Conservation (phyloP, 2,888 invertebrate genomes). For the Drosophila pseudotalamancana region DNA sequence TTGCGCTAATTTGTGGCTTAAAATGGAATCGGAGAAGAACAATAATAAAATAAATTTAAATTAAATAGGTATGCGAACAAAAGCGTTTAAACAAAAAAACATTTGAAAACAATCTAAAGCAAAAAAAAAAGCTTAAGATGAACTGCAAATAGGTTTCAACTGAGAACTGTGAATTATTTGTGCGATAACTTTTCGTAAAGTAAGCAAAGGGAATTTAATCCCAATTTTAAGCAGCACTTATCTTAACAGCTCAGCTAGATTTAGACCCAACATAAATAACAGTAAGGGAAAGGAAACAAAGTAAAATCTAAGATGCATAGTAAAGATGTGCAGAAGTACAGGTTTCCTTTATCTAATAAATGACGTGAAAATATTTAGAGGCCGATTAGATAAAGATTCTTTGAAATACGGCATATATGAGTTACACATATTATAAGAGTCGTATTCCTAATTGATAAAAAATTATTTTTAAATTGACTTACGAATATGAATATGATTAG, state of each 20-base stretch:
- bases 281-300: background rate
- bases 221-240: conserved; percentile 5
- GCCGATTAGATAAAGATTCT: background rate
- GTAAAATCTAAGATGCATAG: background rate
- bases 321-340: background rate
- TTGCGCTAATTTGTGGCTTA: conserved; percentile 64
- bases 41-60: conserved; percentile 14
- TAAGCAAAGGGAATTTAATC: background rate
- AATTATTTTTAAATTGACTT: too few species aligned
- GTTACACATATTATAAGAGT: too few species aligned
- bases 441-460: too few species aligned
- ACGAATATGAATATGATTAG: too few species aligned
- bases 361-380: background rate
- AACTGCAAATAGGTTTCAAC: conserved; percentile 12
- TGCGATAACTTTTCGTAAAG: background rate
- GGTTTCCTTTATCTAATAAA: background rate
- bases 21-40: conserved; percentile 2
- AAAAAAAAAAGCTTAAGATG: conserved; percentile 4
- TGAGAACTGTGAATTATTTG: background rate
- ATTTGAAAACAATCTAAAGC: conserved; percentile 28
- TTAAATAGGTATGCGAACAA: conserved; percentile 21
- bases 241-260: background rate
- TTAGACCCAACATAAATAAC: background rate
- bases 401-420: too few species aligned
- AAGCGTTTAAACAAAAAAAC: conserved; percentile 9